Evolutionary conservation across 2,797 vertebrate species (phyloP).

Genomic region (Eurystomus glaucurus): DNA sequence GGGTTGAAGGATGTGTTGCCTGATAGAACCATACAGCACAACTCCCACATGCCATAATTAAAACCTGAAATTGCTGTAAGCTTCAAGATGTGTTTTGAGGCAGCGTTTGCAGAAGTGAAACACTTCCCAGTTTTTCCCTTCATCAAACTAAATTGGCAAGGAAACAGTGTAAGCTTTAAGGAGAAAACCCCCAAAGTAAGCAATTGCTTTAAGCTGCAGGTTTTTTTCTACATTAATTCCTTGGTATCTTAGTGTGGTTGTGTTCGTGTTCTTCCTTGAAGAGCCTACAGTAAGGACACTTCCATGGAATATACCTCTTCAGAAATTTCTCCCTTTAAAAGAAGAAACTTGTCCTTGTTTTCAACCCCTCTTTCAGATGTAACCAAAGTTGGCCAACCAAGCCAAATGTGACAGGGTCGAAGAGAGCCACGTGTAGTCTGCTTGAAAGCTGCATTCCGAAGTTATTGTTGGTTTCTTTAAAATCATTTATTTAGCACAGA

Average conservation of each 20-base stretch:
- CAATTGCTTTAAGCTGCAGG: background rate
- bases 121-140: background rate
- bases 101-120: background rate
- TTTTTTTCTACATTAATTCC: background rate
- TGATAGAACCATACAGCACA: background rate
- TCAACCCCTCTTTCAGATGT: background rate
- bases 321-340: fast-evolving
- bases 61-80: background rate
- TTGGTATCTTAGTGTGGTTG: fast-evolving
- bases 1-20: fast-evolving
- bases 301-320: background rate
- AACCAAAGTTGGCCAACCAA: background rate
- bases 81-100: background rate
- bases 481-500: background rate
- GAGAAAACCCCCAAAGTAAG: background rate
- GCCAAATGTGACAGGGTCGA: fast-evolving
- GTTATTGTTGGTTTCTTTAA: background rate
- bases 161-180: background rate
- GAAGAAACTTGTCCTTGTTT: background rate
- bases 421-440: background rate
- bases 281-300: fast-evolving
- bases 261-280: background rate
- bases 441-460: background rate
- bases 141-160: background rate
- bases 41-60: fast-evolving